Evolutionary conservation across 2,888 invertebrate species (phyloP), one percentile per base, ranked within the genome.

Genomic region (Patella pellucida): DNA sequence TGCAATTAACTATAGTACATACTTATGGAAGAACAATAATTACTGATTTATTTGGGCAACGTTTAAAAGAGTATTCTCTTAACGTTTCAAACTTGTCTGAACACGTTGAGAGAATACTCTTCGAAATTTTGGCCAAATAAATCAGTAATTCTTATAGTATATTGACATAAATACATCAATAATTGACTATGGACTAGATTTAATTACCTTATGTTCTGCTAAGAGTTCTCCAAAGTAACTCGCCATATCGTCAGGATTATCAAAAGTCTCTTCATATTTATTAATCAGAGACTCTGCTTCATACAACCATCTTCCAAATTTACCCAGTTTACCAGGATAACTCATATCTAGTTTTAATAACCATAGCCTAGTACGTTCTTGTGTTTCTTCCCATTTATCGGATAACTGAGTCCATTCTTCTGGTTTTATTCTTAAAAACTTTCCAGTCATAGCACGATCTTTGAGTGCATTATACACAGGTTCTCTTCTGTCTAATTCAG

Each of bases 241-340:
- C 9, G 88, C 86, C 82, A 88, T 87, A 87, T 97, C 96, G 93
- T 96, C 95, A 9, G 81, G 83, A 73, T 93, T 94, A 50, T 87
- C 87, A 68, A 94, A 93, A 9, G 96, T 95, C 41, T 84, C 84
- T 72, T 82, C 83, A 69, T 86, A 83, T 41, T 83, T 82, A 54
- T 84, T 84, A 54, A 91, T 79, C 68, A 88, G 71, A 72, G 87
- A 85, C 82, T 91, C 90, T 23, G 97, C 98, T 84, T 94, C 94
- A 78, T 95, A 95, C 73, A 98, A 91, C 97, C 98, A 98, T 90
- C 96, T 95, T 73, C 96, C 97, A 19, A 97, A 94, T 81, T 94
- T 93, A 77, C 95, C 95, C 84, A 98, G 94, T 86, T 96, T 95
- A 67, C 96, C 96, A 12, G 97, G 96, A 73, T 98, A 92, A 80